Evolutionary conservation across 2,113 vertebrate species (phyloP).

Genomic region (Chascanopsetta lugubris): DNA sequence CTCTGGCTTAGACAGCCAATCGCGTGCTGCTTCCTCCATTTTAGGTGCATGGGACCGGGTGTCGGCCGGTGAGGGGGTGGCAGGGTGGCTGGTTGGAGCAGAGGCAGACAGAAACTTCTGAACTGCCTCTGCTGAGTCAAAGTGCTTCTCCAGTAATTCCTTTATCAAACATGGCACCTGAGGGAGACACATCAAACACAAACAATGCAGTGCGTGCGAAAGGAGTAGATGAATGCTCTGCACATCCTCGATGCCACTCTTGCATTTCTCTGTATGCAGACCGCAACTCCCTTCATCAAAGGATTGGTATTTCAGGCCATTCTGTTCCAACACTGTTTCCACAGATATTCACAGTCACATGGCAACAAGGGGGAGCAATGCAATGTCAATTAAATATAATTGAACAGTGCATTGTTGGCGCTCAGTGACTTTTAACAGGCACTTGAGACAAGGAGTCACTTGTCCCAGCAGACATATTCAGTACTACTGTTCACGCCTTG

Average conservation of each 20-base stretch:
- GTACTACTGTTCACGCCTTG: too few species aligned
- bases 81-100: constrained; percentile 6
- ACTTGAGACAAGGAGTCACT: too few species aligned
- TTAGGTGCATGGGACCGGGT: constrained; percentile 31
- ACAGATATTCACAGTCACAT: neutral
- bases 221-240: neutral
- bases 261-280: too few species aligned
- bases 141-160: constrained; percentile 73
- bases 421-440: too few species aligned
- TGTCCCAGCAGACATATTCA: too few species aligned
- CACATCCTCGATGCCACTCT: neutral
- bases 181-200: constrained; percentile 22
- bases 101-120: constrained; percentile 46
- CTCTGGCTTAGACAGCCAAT: constrained; percentile 62
- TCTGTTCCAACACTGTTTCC: neutral
- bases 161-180: constrained; percentile 77
- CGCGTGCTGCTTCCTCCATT: constrained; percentile 41
- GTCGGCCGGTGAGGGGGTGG: constrained; percentile 29
- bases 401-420: too few species aligned
- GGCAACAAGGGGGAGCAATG: neutral
- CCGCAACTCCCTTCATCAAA: neutral
- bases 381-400: neutral
- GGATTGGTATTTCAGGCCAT: neutral
- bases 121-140: constrained; percentile 56
- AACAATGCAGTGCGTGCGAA: neutral